A percentile compares a stretch with the other conserved stretches of the same genome.
Conservation (phyloP, 2,113 vertebrate species). For the Chitala chitala region DNA sequence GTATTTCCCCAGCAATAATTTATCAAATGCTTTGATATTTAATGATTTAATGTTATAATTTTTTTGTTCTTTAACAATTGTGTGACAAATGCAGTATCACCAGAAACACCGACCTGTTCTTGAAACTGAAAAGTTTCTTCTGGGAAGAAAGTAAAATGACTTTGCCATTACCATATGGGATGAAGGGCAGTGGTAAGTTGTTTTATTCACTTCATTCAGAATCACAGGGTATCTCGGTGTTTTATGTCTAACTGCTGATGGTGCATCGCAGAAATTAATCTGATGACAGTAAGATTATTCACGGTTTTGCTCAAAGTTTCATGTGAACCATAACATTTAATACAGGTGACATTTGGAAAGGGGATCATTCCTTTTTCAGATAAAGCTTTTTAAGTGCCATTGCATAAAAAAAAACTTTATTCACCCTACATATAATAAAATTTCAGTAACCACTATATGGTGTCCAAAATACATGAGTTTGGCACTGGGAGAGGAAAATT, state of each 20-base stretch:
- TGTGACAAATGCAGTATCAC: slow-evolving; percentile 50
- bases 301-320: background rate
- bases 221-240: background rate
- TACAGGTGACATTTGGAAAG: too few relatives aligned
- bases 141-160: slow-evolving; percentile 71
- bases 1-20: too few relatives aligned
- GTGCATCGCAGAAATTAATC: background rate
- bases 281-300: background rate
- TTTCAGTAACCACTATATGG: background rate
- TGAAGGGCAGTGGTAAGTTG: slow-evolving; percentile 81
- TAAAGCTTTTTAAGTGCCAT: too few relatives aligned
- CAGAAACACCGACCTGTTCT: slow-evolving; percentile 64
- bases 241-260: background rate
- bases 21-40: too few relatives aligned
- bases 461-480: background rate
- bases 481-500: background rate
- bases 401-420: too few relatives aligned
- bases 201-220: background rate
- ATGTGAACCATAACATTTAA: background rate
- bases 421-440: background rate
- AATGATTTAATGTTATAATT: background rate
- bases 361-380: too few relatives aligned
- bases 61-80: background rate
- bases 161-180: slow-evolving; percentile 78
- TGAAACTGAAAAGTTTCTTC: slow-evolving; percentile 83